These are phyloP conservation scores for Drosophila sechellia DNA, from an alignment of 1,140 invertebrate genomes.

Conservation along the genomic window DNA sequence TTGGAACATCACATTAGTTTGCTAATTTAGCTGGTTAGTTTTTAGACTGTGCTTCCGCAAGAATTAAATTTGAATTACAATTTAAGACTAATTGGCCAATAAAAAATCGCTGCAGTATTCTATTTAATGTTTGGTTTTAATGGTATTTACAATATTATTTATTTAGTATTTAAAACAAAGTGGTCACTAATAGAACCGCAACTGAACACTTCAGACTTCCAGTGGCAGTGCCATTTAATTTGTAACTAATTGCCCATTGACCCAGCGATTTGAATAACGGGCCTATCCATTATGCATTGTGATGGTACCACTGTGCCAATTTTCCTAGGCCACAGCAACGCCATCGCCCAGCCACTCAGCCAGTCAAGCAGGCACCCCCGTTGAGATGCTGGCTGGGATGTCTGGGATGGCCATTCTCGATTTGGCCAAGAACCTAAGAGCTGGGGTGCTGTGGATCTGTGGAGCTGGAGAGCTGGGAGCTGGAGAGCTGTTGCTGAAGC, in stretches of 20 bases:
- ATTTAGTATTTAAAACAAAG: neutral
- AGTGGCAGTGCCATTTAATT: slow-evolving; percentile 10
- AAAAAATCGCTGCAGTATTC: no score
- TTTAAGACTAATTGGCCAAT: no score
- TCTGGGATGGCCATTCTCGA: slow-evolving; percentile 43
- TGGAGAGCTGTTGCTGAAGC: slow-evolving; percentile 28
- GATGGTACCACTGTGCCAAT: slow-evolving; percentile 59
- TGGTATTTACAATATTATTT: no score
- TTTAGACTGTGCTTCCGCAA: no score
- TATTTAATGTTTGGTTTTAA: no score
- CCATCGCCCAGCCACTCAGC: slow-evolving; percentile 29
- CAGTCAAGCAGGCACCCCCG: slow-evolving; percentile 67
- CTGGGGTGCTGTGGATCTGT: neutral
- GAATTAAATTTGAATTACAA: no score
- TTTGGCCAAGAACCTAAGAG: slow-evolving; percentile 18
- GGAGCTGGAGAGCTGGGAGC: neutral
- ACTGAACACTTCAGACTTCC: slow-evolving; percentile 4
- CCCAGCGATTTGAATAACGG: slow-evolving; percentile 20
- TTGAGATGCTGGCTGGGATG: slow-evolving; percentile 60
- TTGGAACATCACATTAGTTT: no score
- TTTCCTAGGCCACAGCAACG: slow-evolving; percentile 11
- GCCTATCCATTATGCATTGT: slow-evolving; percentile 41
- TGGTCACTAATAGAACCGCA: neutral
- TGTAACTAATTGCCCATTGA: slow-evolving; percentile 45
- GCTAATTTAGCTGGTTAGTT: no score